Percentiles rank a stretch among this genome's conserved stretches.
These are phyloP conservation scores for Temnothorax curvispinosus DNA, from an alignment of 1,140 invertebrate genomes.

Conservation along the genomic window DNA sequence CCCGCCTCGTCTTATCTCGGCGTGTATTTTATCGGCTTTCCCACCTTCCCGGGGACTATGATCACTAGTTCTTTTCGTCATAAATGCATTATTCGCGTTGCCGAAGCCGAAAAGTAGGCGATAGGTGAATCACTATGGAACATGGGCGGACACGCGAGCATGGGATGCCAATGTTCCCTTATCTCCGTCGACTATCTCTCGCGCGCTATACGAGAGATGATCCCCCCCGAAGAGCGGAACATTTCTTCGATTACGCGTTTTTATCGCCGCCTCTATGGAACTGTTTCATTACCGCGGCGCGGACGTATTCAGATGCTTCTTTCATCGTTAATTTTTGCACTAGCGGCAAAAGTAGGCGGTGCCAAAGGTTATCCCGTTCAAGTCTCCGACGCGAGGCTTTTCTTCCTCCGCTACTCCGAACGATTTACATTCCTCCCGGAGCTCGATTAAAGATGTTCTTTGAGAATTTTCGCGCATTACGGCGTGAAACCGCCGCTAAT, in stretches of 20 bases:
- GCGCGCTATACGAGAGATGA: slow-evolving; percentile 12
- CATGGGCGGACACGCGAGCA: neutral
- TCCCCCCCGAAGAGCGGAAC: slow-evolving; percentile 31
- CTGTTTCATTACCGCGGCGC: slow-evolving; percentile 47
- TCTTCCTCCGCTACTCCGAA: neutral
- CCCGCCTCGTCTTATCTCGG: slow-evolving; percentile 14
- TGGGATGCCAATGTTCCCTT: slow-evolving; percentile 30
- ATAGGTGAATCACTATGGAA: slow-evolving; percentile 5
- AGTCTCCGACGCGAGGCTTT: neutral
- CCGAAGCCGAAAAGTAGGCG: slow-evolving; percentile 39
- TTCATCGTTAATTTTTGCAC: slow-evolving; percentile 28
- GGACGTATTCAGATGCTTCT: slow-evolving; percentile 18
- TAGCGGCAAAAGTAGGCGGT: slow-evolving; percentile 31
- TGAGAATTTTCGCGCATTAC: neutral
- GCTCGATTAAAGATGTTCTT: neutral
- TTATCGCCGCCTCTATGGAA: slow-evolving; percentile 14
- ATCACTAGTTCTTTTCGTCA: slow-evolving; percentile 27
- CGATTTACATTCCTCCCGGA: slow-evolving; percentile 18
- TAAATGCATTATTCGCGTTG: slow-evolving; percentile 4
- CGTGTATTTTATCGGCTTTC: neutral
- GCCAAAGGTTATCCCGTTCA: slow-evolving; percentile 43
- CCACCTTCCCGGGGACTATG: neutral
- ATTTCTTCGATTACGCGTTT: slow-evolving; percentile 52
- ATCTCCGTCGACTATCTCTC: slow-evolving; percentile 38
- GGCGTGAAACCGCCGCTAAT: slow-evolving; percentile 3